These are phyloP conservation scores for Pelmatolapia mariae DNA, from an alignment of 2,113 vertebrate species.

Conservation along the genomic window DNA sequence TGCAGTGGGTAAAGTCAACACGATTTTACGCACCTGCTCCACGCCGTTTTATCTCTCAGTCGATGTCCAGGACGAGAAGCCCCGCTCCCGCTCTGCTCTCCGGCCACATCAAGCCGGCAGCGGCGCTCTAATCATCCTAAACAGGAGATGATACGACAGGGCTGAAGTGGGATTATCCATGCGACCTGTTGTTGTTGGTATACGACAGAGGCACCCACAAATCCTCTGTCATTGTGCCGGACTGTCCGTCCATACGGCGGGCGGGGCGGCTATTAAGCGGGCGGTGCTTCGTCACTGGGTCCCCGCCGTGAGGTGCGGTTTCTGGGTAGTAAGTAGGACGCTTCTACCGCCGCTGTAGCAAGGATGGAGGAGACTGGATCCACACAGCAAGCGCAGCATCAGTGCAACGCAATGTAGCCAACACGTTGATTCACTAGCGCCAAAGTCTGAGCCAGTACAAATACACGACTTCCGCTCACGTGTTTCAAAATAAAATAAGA, in stretches of 20 bases:
- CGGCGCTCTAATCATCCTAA: slow-evolving; percentile 32
- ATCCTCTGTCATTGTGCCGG: slow-evolving; percentile 57
- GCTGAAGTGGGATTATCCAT: slow-evolving; percentile 45
- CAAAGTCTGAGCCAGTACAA: background rate
- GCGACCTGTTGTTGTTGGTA: slow-evolving; percentile 65
- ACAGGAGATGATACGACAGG: background rate
- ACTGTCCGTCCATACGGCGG: slow-evolving; percentile 39
- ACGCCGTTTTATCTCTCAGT: slow-evolving; percentile 28
- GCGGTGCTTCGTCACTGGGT: slow-evolving; percentile 35
- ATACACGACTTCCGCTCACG: background rate
- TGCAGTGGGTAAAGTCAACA: background rate
- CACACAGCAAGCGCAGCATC: slow-evolving; percentile 28
- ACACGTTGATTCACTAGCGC: slow-evolving; percentile 17
- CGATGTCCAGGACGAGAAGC: slow-evolving; percentile 33
- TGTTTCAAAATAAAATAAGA: slow-evolving; percentile 39
- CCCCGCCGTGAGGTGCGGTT: background rate
- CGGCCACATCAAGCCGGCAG: slow-evolving; percentile 48
- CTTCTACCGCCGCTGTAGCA: background rate
- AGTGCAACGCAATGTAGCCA: background rate
- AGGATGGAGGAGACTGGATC: slow-evolving; percentile 8
- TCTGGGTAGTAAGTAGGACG: background rate
- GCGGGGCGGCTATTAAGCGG: background rate
- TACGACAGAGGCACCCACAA: slow-evolving; percentile 42
- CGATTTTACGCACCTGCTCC: slow-evolving; percentile 61
- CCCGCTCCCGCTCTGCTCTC: slow-evolving; percentile 22